Evolutionary conservation across 1,140 invertebrate species (phyloP), one percentile per base, ranked within the genome.

Genomic region (Pomacea maculata): DNA sequence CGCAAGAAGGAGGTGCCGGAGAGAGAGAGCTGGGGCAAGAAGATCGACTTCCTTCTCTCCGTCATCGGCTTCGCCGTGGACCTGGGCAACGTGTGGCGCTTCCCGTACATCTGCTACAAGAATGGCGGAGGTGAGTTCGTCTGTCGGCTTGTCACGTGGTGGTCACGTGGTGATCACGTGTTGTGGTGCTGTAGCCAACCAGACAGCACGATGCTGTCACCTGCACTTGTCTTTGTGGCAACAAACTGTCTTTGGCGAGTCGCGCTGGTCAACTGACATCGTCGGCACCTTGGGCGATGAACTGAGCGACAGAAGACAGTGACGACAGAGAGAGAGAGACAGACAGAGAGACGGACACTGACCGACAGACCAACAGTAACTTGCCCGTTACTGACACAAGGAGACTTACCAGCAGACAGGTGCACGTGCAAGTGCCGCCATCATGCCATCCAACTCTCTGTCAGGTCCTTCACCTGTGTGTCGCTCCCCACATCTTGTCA

Each of bases 61-160:
- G 95, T 97, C 70, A 95, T 97, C 80, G 96, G 96, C 0, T 97
- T 97, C 86, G 96, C 96, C 11, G 96, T 97, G 2, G 96, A 96
- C 91, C 92, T 96, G 57, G 95, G 95, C 68, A 96, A 96, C 87
- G 95, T 96, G 5, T 96, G 95, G 95, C 88, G 94, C 68, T 97
- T 96, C 83, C 90, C 90, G 15, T 91, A 91, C 83, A 85, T 91
- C 25, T 90, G 89, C 81, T 91, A 89, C 73, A 85, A 87, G 75
- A 90, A 91, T 83, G 90, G 90, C 7, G 89, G 89, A 81, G 90
- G 90, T 89, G 84, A 82, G 86, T 82, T 45, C 64, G 77, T 17
- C 52, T 52, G 67, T 79, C 45, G 11, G 52, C 34, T 15, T 29
- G 71, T 73, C 19, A 57, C 25, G n/a, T 80, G 71, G 54, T 21